Conservation (phyloP, 92 coral and sea anemone genomes). For the Phenganax marumi region DNA sequence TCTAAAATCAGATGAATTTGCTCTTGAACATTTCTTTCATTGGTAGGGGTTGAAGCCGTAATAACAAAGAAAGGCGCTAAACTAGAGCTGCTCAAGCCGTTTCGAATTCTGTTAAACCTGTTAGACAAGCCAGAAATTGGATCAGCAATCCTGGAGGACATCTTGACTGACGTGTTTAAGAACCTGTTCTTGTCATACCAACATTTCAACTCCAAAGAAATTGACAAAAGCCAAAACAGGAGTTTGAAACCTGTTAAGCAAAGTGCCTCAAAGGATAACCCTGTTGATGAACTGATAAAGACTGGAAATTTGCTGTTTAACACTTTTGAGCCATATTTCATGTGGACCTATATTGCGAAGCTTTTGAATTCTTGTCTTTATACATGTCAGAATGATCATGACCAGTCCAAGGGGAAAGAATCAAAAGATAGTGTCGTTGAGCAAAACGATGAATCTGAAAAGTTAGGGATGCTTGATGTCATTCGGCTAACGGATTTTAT, state of each 20-base stretch:
- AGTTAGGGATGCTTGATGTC: constrained; percentile 51
- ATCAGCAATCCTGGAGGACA: constrained; percentile 79
- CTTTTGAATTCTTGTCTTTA: constrained; percentile 64
- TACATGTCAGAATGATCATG: constrained; percentile 26
- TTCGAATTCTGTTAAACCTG: constrained; percentile 78
- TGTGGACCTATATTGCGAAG: constrained; percentile 95
- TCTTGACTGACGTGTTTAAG: constrained; percentile 82
- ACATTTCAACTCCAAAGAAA: constrained; percentile 22
- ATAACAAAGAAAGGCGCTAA: constrained; percentile 49
- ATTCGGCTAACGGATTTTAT: constrained; percentile 84
- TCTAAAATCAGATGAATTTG: too few relatives aligned
- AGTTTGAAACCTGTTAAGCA: neutral
- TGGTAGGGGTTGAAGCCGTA: neutral
- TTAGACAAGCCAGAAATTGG: constrained; percentile 94
- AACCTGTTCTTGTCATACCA: constrained; percentile 50
- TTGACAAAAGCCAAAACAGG: neutral
- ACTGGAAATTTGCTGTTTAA: constrained; percentile 90
- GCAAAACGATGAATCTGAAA: neutral
- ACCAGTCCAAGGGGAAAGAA: constrained; percentile 15
- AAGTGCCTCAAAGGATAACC: constrained; percentile 61
- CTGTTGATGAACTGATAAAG: constrained; percentile 78
- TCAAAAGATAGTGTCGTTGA: neutral
- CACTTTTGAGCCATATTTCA: constrained; percentile 93
- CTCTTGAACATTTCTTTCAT: too few relatives aligned
- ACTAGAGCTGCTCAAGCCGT: constrained; percentile 74